Conservation (phyloP, 1,140 invertebrate genomes). For the Drosophila saltans region DNA sequence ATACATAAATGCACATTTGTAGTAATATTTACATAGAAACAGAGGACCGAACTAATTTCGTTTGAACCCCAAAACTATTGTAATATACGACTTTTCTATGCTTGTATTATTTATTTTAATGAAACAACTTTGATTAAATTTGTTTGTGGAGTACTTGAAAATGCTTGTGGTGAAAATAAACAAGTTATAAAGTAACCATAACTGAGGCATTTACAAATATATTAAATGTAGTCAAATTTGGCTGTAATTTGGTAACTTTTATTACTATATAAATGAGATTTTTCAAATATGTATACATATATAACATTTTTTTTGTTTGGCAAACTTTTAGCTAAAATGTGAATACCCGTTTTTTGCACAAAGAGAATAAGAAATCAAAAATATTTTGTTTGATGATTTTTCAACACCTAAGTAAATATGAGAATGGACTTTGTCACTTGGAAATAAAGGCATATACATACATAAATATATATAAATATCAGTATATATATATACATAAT, state of each 20-base stretch:
- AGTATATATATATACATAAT: not conserved
- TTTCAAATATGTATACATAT: too few species aligned
- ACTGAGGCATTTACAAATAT: too few species aligned
- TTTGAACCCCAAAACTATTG: not conserved
- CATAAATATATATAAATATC: not conserved
- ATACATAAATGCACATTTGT: constrained; percentile 75
- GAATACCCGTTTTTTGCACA: not conserved
- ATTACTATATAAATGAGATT: too few species aligned
- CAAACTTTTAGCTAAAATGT: not conserved
- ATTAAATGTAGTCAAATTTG: too few species aligned
- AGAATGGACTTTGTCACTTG: constrained; percentile 1
- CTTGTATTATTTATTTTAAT: not conserved
- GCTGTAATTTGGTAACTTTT: too few species aligned
- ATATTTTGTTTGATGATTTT: not conserved
- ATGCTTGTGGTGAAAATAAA: not conserved
- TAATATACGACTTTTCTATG: not conserved
- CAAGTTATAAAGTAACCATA: not conserved
- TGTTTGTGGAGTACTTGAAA: not conserved
- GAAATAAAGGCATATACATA: not conserved
- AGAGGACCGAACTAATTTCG: not conserved
- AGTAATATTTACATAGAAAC: constrained; percentile 66
- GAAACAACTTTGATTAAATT: not conserved
- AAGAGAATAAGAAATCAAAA: not conserved
- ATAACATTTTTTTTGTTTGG: not conserved
- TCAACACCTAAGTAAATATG: constrained; percentile 9